Conservation (phyloP, 2,797 vertebrate species). For the Epinephelus awoara region DNA sequence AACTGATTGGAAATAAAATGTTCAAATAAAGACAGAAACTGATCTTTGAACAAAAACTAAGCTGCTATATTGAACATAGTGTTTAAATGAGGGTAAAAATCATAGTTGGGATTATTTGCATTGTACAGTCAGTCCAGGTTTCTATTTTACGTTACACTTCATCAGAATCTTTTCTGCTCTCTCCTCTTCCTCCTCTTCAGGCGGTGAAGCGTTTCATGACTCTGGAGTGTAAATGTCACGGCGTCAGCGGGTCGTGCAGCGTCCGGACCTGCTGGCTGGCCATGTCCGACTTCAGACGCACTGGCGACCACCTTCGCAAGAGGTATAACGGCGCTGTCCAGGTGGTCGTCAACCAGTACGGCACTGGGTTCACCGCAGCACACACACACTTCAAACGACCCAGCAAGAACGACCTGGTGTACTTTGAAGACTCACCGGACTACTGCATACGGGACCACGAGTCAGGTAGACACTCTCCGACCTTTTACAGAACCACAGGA, state of each 20-base stretch:
- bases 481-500: background rate
- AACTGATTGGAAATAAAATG: too few species aligned
- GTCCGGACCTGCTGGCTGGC: conserved; percentile 96
- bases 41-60: too few species aligned
- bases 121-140: too few species aligned
- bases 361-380: conserved; percentile 92
- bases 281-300: conserved; percentile 95
- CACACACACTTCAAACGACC: conserved; percentile 92
- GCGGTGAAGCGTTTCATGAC: conserved; percentile 95
- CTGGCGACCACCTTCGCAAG: conserved; percentile 93
- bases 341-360: conserved; percentile 97
- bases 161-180: background rate
- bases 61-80: too few species aligned
- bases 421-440: conserved; percentile 97
- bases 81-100: too few species aligned
- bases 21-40: too few species aligned
- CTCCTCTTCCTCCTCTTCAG: conserved; percentile 71
- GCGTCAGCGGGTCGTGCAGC: conserved; percentile 95
- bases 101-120: too few species aligned
- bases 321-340: conserved; percentile 94
- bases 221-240: conserved; percentile 97
- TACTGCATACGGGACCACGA: conserved; percentile 95
- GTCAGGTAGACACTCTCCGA: conserved; percentile 89
- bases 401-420: conserved; percentile 95
- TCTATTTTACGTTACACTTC: too few species aligned